Conservation (phyloP, 2,888 invertebrate genomes). For the Macrophya annulata region DNA sequence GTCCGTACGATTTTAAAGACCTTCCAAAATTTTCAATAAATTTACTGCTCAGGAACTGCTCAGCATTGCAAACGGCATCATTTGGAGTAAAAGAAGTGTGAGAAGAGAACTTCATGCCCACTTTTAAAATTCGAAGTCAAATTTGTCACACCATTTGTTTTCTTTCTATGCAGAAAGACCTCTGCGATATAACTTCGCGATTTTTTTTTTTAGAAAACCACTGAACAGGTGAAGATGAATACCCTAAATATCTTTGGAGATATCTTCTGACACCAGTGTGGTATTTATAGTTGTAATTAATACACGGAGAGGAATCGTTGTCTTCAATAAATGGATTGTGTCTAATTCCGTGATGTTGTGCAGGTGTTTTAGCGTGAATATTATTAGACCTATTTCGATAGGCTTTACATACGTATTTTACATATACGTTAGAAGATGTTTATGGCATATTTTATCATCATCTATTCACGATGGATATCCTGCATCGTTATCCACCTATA, state of each 20-base stretch:
- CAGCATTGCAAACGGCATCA: neutral
- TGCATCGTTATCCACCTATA: neutral
- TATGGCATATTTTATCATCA: neutral
- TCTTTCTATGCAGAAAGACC: no score
- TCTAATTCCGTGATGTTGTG: neutral
- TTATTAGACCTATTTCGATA: neutral
- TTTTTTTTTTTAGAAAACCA: neutral
- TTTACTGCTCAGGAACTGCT: neutral
- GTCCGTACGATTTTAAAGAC: neutral
- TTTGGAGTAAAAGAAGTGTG: neutral
- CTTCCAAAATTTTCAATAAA: neutral
- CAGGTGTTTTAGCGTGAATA: no score
- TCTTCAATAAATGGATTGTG: neutral
- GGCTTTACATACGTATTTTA: neutral
- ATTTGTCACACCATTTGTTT: neutral
- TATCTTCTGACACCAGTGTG: neutral
- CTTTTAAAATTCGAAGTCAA: neutral
- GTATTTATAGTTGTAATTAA: neutral
- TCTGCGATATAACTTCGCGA: neutral
- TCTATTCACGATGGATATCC: neutral
- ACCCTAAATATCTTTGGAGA: neutral
- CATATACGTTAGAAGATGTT: neutral
- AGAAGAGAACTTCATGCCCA: neutral
- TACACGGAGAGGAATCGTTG: neutral
- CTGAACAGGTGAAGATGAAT: neutral